Base-by-base conservation (phyloP, 2,888 invertebrate genomes). In the Scrobipalpa costella region DNA sequence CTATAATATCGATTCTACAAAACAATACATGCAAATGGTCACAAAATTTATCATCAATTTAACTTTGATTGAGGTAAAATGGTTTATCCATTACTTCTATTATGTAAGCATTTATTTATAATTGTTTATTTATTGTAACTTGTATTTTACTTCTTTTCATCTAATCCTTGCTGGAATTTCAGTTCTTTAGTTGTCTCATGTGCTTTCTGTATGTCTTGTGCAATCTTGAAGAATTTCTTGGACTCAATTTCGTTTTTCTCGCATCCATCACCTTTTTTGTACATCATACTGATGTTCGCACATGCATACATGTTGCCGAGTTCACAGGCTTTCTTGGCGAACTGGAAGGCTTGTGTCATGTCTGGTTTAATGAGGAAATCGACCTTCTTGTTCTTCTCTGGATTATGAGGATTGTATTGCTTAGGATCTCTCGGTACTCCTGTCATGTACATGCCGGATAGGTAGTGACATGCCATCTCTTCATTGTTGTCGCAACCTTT, bases 231-330 rank as follows among this genome's bases (percentile, higher is more conserved):
- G 78, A 94, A 98, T 68, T 93, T 93, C 64, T 95, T 94, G 0
- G 96, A 95, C 76, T 96, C 90, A 63, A 94, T 93, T 59, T 86
- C 78, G 83, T 96, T 94, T 78, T 96, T 94, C 62, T 94, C 94
- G 0, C 94, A 95, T 1, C 98, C 98, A 68, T 98, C 96, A 13
- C 98, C 98, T 78, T 94, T 94, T 38, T 93, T 92, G 80, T 96
- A 96, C 96, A 98, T 97, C 82, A 96, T 94, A 77, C 97, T 95
- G 0, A 98, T 90, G 88, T 98, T 98, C 0, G 95, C 95, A 89
- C 99, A 99, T 0, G 97, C 96, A 77, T 95, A 96, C 80, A 97
- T 94, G 78, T 98, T 96, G 0, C 95, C 96, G 0, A 95, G 85
- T 67, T 97, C 95, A 81, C 99, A 99, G 0, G 95, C 96, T 81